Conservation (phyloP, 1,140 invertebrate species). For the Drosophila melanica region DNA sequence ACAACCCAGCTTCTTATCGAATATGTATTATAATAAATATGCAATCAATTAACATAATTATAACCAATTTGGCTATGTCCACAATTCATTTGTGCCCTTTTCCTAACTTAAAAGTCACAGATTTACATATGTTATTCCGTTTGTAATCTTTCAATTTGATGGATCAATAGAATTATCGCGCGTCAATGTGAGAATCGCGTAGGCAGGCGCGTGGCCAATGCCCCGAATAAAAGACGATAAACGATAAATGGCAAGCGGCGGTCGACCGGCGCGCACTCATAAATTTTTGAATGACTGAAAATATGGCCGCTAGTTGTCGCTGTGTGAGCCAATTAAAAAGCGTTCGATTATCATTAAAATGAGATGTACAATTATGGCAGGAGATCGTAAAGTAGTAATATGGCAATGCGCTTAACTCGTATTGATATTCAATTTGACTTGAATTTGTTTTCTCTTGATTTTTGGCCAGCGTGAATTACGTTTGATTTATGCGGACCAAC, state of each 20-base stretch:
- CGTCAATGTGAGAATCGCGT: constrained; percentile 41
- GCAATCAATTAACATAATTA: constrained; percentile 9
- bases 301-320: not conserved
- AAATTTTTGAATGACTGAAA: constrained; percentile 21
- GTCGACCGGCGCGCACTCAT: constrained; percentile 23
- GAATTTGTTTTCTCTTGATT: not conserved
- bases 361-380: not conserved
- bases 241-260: constrained; percentile 33
- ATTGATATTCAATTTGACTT: constrained; percentile 10
- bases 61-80: constrained; percentile 2
- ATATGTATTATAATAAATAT: not conserved
- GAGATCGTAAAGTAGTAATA: constrained; percentile 15
- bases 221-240: constrained; percentile 24
- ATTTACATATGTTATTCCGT: constrained; percentile 26
- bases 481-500: constrained; percentile 5
- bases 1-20: too few relatives aligned
- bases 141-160: constrained; percentile 27
- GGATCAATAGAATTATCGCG: constrained; percentile 30
- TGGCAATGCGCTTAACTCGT: constrained; percentile 28
- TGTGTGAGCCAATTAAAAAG: constrained; percentile 10
- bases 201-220: constrained; percentile 68
- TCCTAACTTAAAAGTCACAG: constrained; percentile 14
- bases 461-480: not conserved
- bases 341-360: not conserved
- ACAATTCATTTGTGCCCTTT: constrained; percentile 11